Conservation (phyloP, 2,113 vertebrate species). For the Bubo bubo region DNA sequence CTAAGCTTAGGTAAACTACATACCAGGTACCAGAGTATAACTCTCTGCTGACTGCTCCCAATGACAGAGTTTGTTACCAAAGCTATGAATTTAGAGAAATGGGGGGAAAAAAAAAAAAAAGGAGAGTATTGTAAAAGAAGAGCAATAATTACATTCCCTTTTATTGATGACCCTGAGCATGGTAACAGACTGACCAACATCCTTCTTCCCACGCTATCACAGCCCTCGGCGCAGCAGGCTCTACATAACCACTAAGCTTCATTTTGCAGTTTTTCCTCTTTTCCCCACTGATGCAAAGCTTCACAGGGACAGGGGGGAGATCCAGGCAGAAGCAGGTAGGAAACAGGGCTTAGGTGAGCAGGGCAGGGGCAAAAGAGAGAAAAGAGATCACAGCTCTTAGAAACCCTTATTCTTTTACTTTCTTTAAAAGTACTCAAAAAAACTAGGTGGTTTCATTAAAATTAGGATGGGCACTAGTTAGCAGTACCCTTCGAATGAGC, state of each 20-base stretch:
- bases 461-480: not conserved
- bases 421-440: not conserved
- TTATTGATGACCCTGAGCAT: not conserved
- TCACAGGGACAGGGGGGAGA: not conserved
- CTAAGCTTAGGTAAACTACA: not conserved
- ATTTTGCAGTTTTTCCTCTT: not conserved
- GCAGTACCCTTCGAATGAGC: not conserved
- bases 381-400: fast-evolving
- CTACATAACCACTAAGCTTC: not conserved
- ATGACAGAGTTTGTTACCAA: not conserved
- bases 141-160: not conserved
- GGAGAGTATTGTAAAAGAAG: not conserved
- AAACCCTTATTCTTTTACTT: not conserved
- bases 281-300: not conserved
- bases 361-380: not conserved
- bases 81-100: not conserved
- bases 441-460: not conserved
- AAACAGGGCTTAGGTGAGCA: not conserved
- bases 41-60: not conserved
- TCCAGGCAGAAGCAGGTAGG: not conserved
- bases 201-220: not conserved
- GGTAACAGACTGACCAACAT: not conserved
- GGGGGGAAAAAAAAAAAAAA: not conserved
- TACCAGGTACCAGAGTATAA: not conserved
- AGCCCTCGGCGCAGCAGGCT: fast-evolving